Conservation (phyloP, 2,888 invertebrate species). For the Petrolisthes cinctipes region DNA sequence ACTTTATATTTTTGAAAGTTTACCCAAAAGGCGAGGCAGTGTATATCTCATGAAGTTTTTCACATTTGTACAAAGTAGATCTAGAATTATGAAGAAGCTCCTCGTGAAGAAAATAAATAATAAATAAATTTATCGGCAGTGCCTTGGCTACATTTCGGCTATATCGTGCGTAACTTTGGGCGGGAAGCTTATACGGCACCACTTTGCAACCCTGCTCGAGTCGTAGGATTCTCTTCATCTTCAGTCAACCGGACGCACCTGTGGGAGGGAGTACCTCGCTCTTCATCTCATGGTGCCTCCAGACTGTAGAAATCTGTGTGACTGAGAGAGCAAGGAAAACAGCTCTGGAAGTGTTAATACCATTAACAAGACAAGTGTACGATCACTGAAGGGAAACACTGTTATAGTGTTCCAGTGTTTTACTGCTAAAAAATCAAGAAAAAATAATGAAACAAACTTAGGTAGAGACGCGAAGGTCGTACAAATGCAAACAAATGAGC, state of each 20-base stretch:
- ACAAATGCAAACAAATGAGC: conserved; percentile 17
- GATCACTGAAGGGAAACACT: background rate
- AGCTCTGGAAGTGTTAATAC: background rate
- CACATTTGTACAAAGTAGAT: no score
- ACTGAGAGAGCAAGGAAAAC: background rate
- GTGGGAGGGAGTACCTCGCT: background rate
- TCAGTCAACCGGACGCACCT: background rate
- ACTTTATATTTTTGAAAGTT: no score
- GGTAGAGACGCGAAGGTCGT: background rate
- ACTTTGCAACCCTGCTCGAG: background rate
- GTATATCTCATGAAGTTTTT: no score
- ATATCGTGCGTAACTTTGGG: background rate
- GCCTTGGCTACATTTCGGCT: background rate
- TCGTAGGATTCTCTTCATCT: conserved; percentile 3
- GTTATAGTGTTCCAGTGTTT: background rate
- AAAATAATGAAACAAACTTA: background rate
- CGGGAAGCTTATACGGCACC: background rate
- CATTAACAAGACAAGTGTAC: background rate
- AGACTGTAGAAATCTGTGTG: background rate
- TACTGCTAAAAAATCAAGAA: background rate
- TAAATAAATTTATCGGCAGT: background rate
- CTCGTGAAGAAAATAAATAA: background rate
- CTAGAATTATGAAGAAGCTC: no score
- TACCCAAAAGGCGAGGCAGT: no score
- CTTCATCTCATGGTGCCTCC: background rate